phyloP scores from a whole-genome alignment of 2,888 invertebrate genomes.

The Pachliopta kotzebuea region DNA sequence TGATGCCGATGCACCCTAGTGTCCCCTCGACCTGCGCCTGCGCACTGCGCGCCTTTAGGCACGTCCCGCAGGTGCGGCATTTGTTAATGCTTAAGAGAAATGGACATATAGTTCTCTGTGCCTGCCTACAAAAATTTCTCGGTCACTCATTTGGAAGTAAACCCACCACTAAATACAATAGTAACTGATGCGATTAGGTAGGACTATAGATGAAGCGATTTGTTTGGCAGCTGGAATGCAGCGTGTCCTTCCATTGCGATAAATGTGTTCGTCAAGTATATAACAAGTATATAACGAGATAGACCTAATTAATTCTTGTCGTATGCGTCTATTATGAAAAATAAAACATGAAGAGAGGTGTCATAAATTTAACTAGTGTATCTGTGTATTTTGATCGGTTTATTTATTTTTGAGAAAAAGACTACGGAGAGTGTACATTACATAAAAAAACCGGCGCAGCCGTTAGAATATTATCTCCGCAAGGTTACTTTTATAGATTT shows the following conservation, averaged over 20 bases:
- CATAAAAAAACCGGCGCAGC: neutral
- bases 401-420: neutral
- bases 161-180: neutral
- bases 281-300: neutral
- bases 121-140: neutral
- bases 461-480: neutral
- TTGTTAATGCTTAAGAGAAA: neutral
- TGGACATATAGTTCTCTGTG: conserved; percentile 7
- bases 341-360: neutral
- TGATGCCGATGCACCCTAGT: conserved; percentile 33
- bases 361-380: too few relatives aligned
- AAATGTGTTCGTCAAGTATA: conserved; percentile 1
- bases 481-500: neutral
- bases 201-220: neutral
- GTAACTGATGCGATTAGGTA: neutral
- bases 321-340: neutral
- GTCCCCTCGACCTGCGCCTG: conserved; percentile 28
- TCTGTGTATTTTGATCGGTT: too few relatives aligned
- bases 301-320: neutral
- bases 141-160: neutral
- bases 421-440: neutral
- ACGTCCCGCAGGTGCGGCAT: neutral
- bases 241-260: neutral
- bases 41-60: conserved; percentile 1
- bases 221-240: neutral